These are phyloP conservation scores for Fringilla coelebs DNA, from an alignment of 2,797 vertebrate species.

Conservation along the genomic window DNA sequence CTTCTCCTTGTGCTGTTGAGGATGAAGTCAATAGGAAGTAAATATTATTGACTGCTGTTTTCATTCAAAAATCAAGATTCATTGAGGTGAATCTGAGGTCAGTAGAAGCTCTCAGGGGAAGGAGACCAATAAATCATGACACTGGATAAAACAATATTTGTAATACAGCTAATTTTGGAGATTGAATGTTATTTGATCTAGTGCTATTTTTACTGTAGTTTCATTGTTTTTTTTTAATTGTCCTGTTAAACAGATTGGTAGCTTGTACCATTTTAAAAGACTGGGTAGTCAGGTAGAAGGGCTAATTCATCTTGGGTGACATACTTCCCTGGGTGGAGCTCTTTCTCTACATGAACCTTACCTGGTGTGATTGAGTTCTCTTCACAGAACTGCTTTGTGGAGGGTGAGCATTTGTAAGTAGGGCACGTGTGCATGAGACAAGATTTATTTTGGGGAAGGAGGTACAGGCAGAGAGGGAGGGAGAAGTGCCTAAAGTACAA, in stretches of 20 bases:
- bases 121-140: conserved; percentile 47
- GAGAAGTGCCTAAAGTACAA: neutral
- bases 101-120: conserved; percentile 33
- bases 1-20: conserved; percentile 13
- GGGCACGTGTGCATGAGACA: neutral
- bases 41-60: conserved; percentile 68
- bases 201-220: neutral
- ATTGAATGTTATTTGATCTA: neutral
- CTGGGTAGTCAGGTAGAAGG: neutral
- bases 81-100: conserved; percentile 66
- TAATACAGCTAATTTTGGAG: conserved; percentile 7
- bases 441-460: neutral
- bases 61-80: conserved; percentile 71
- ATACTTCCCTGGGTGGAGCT: neutral
- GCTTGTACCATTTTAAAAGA: neutral
- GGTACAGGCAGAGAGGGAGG: neutral
- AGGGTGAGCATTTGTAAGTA: neutral
- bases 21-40: conserved; percentile 59
- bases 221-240: neutral
- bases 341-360: neutral
- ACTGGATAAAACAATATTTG: conserved; percentile 49
- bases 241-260: neutral
- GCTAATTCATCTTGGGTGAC: neutral
- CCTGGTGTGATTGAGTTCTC: neutral
- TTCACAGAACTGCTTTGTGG: neutral